Evolutionary conservation across 2,797 vertebrate genomes (phyloP).

Genomic region (Dermochelys coriacea): DNA sequence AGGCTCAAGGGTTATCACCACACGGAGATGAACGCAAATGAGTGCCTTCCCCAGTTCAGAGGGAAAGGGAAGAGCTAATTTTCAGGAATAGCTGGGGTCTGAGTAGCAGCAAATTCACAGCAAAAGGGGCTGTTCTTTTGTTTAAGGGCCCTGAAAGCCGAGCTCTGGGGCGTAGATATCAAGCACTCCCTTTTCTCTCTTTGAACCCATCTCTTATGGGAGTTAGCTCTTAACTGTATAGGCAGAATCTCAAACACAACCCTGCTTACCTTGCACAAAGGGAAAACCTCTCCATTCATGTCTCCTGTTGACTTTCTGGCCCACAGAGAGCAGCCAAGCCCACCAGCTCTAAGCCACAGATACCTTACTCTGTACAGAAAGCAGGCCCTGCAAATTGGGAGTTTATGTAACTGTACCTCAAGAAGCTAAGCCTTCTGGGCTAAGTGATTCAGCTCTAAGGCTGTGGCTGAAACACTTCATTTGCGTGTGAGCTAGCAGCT

Average conservation of each 20-base stretch:
- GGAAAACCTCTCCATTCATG: background rate
- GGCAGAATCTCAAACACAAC: background rate
- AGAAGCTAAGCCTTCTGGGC: background rate
- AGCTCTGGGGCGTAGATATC: too few species aligned
- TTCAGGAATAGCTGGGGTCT: background rate
- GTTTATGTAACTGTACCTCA: background rate
- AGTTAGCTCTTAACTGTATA: background rate
- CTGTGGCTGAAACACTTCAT: background rate
- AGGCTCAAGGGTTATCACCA: background rate
- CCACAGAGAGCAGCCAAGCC: background rate
- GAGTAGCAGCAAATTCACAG: background rate
- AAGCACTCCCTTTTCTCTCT: background rate
- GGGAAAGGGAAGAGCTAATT: background rate
- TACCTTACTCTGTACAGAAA: background rate
- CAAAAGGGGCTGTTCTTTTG: background rate
- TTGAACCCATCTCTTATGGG: too few species aligned
- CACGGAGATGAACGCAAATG: background rate
- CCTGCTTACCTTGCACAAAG: background rate
- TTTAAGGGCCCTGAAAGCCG: background rate
- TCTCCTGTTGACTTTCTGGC: background rate
- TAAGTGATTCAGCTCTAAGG: background rate
- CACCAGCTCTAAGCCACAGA: background rate
- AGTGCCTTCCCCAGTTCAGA: background rate
- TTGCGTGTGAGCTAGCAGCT: background rate
- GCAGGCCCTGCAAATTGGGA: too few species aligned